phyloP scores from a whole-genome alignment of 1,140 invertebrate genomes.

The Drusus annulatus region DNA sequence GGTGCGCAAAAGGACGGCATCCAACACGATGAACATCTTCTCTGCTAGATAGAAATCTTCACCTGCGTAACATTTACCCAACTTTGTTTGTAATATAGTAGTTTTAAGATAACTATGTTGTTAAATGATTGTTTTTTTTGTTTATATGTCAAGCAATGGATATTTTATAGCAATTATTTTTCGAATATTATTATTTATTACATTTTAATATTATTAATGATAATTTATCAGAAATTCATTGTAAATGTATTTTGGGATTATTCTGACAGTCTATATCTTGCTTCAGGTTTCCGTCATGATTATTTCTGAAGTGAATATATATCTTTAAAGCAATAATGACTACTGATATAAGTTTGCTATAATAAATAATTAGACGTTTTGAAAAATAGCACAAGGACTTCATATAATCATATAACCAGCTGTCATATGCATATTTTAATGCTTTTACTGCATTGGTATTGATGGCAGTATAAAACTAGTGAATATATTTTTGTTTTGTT shows the following conservation, averaged over 20 bases:
- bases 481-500: background rate
- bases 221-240: background rate
- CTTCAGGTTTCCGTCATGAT: too few species aligned
- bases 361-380: too few species aligned
- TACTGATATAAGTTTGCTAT: too few species aligned
- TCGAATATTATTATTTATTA: conserved; percentile 15
- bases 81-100: background rate
- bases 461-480: too few species aligned
- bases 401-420: too few species aligned
- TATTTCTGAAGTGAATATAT: background rate
- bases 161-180: conserved; percentile 34
- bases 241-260: too few species aligned
- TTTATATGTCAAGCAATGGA: conserved; percentile 29
- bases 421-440: too few species aligned
- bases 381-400: too few species aligned
- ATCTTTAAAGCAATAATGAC: conserved; percentile 18
- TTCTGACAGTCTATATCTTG: too few species aligned
- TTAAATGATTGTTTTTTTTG: conserved; percentile 12
- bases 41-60: conserved; percentile 73
- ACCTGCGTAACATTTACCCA: too few species aligned
- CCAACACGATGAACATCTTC: conserved; percentile 82
- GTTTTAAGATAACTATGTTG: background rate
- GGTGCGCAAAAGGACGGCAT: conserved; percentile 80
- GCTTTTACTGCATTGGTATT: too few species aligned
- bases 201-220: conserved; percentile 9